A percentile compares a stretch with the other conserved stretches of the same genome.
These are phyloP conservation scores for Tylochromis polylepis DNA, from an alignment of 2,113 vertebrate genomes.

Conservation along the genomic window DNA sequence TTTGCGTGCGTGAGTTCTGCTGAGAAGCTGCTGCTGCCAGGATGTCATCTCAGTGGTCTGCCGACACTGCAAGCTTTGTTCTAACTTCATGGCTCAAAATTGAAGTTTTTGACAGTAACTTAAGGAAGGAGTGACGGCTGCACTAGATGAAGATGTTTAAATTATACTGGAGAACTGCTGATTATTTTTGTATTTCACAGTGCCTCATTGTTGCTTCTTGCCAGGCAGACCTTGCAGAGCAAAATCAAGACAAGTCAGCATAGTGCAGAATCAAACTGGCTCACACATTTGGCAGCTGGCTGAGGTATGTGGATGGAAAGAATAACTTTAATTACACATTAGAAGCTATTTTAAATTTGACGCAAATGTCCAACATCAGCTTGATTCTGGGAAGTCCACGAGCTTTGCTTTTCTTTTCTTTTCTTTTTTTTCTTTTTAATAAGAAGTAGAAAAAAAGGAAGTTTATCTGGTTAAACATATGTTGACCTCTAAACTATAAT, in stretches of 20 bases:
- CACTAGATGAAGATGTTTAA: not conserved
- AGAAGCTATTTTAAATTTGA: conserved; percentile 6
- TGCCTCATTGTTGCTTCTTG: conserved; percentile 7
- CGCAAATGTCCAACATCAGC: not conserved
- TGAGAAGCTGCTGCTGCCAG: not conserved
- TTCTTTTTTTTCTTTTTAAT: not conserved
- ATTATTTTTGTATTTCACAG: conserved; percentile 18
- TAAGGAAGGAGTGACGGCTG: not conserved
- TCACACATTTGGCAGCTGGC: not conserved
- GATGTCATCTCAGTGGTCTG: not conserved
- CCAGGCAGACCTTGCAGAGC: not conserved
- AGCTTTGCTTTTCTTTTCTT: not conserved
- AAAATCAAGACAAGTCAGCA: conserved; percentile 24
- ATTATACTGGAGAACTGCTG: not conserved
- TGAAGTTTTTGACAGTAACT: not conserved
- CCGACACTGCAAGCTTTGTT: not conserved
- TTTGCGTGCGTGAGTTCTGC: not conserved
- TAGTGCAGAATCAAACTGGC: not conserved
- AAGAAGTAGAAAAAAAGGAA: not conserved
- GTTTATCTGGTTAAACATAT: not conserved
- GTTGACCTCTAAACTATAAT: not conserved
- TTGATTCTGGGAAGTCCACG: not conserved
- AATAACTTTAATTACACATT: not conserved
- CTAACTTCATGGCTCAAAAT: not conserved
- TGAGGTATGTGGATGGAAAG: conserved; percentile 33